A percentile compares a stretch with the other conserved stretches of the same genome.
Evolutionary conservation across 2,797 vertebrate species (phyloP).

Genomic region (Chloroceryle inda): DNA sequence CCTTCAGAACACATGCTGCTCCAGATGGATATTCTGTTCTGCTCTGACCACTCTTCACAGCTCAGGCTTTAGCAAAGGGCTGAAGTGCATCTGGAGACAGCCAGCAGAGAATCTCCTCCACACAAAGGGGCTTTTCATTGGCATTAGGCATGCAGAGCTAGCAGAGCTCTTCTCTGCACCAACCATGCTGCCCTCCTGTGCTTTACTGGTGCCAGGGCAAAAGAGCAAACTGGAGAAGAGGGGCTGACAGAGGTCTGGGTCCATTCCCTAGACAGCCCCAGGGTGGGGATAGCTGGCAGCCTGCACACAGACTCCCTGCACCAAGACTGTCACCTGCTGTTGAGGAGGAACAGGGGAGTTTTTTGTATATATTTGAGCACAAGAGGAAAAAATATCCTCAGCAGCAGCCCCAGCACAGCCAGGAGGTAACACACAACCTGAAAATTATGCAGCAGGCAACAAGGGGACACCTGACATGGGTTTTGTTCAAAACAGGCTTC

Average conservation of each 20-base stretch:
- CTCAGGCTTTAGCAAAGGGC: background rate
- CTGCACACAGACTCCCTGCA: background rate
- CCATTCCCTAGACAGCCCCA: background rate
- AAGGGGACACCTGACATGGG: rapidly evolving
- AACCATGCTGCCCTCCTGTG: background rate
- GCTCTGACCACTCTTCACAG: background rate
- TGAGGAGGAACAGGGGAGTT: background rate
- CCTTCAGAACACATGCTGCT: background rate
- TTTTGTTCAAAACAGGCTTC: background rate
- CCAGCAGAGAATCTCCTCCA: background rate
- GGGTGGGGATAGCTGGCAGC: background rate
- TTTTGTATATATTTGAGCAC: rapidly evolving
- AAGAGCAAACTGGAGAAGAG: background rate
- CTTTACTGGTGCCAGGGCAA: background rate
- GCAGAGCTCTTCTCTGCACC: background rate
- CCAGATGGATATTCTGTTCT: background rate
- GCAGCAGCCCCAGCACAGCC: background rate
- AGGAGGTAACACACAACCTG: background rate
- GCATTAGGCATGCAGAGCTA: background rate
- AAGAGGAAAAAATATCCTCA: background rate
- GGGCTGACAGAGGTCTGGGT: rapidly evolving
- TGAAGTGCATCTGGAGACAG: rapidly evolving
- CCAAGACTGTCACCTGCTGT: background rate
- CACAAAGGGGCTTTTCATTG: background rate
- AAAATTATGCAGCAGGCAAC: background rate